Evolutionary conservation across 2,113 vertebrate species (phyloP), one percentile per base, ranked within the genome.

Genomic region (Coturnix japonica): DNA sequence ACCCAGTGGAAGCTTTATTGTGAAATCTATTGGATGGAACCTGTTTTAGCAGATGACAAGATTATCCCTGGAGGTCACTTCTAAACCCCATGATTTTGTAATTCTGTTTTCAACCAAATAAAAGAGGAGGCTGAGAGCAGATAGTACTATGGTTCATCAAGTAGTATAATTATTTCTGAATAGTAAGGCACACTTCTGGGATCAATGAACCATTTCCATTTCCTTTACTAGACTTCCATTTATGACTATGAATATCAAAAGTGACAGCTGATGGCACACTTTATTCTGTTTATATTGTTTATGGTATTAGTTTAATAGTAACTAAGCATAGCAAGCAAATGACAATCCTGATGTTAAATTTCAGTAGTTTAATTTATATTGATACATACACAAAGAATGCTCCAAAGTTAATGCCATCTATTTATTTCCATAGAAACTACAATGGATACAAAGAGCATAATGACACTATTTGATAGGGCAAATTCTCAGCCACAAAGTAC

Each of bases 261-360:
- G 11, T 85, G 72, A 93, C 80, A 93, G 31, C 30, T 87, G 69
- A 91, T 83, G 46, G 23, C 70, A 80, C 30, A 91, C 77, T 70
- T 90, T 41, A 79, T 89, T 87, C 60, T 73, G 54, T 70, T 95
- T 79, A 54, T 93, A 81, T 94, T 94, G 39, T 73, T 78, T 90
- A 80, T 72, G 74, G 5, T 75, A 83, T 83, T 92, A 88, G 37
- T 43, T 78, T 92, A 95, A 93, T 88, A 92, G 91, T 85, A 93
- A 91, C 73, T 56, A 87, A 21, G 20, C 43, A 41, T 66, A 64
- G 19, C 43, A 81, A 33, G 47, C 46, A 95, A 18, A 57, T 90
- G 90, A 89, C 73, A 80, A 2, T 85, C 69, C 39, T 89, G n/a
- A 41, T 70, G 85, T 71, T 92, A 89, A 57, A 19, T 14, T 87